A percentile compares a stretch with the other conserved stretches of the same genome.
Evolutionary conservation across 1,140 invertebrate genomes (phyloP).

Genomic region (Drosophila nasuta): DNA sequence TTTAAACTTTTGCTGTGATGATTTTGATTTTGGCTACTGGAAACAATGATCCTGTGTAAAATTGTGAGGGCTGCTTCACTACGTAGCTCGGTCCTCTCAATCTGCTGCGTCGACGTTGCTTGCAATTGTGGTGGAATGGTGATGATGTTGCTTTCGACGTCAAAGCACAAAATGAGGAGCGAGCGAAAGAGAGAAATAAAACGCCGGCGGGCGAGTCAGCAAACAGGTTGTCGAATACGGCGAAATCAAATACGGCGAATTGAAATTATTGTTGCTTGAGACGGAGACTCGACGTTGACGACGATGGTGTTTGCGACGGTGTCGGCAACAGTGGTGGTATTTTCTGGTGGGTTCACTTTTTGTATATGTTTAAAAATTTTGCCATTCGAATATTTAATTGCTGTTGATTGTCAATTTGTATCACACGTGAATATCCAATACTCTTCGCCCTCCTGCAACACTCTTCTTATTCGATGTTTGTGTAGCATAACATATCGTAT

Average conservation of each 20-base stretch:
- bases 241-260: slow-evolving; percentile 53
- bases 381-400: slow-evolving; percentile 13
- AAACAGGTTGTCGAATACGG: slow-evolving; percentile 76
- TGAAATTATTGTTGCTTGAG: slow-evolving; percentile 18
- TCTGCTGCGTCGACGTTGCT: slow-evolving; percentile 63
- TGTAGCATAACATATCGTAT: slow-evolving; percentile 66
- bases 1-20: slow-evolving; percentile 19
- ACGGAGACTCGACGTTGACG: no score
- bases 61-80: slow-evolving; percentile 20
- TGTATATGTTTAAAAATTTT: slow-evolving; percentile 28
- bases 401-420: slow-evolving; percentile 31
- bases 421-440: slow-evolving; percentile 58
- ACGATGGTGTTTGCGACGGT: no score
- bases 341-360: slow-evolving; percentile 50
- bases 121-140: slow-evolving; percentile 81
- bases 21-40: slow-evolving; percentile 16
- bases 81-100: slow-evolving; percentile 20
- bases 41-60: slow-evolving; percentile 39
- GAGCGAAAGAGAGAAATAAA: slow-evolving; percentile 29
- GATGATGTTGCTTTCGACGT: slow-evolving; percentile 62
- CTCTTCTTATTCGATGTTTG: slow-evolving; percentile 36
- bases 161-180: slow-evolving; percentile 46
- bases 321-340: slow-evolving; percentile 1
- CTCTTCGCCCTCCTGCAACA: slow-evolving; percentile 36
- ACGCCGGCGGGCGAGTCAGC: slow-evolving; percentile 59